Evolutionary conservation across 1,140 invertebrate species (phyloP), one percentile per base, ranked within the genome.

Genomic region (Calephelis virginiensis): DNA sequence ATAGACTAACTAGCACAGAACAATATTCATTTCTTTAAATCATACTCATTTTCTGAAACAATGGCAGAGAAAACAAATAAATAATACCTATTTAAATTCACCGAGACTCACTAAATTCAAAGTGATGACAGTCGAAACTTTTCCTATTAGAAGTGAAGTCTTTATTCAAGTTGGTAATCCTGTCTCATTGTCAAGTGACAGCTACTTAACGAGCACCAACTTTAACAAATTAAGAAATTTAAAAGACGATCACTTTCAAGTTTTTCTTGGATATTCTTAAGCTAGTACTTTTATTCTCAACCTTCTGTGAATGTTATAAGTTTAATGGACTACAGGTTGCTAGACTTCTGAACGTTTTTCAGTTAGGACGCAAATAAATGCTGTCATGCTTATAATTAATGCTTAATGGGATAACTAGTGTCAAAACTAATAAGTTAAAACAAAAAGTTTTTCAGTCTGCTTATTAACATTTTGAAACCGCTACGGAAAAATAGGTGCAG

Each of bases 161-260:
- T 81, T 82, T 81, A 83, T 81, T 79, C 72, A 80, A 70, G 50
- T 59, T 59, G 56, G 66, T 78, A 78, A 80, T 83, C 79, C 77
- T 73, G 72, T 77, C 70, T 64, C 69, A 75, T 74, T 74, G 74
- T 77, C 68, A 75, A 80, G 68, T 78, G 82, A 81, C 78, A 79
- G 76, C 67, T 81, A 68, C 74, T 78, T 81, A 76, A 81, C 62
- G 78, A 73, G 75, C 67, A 66, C 63, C 47, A 82, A 83, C 70
- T 83, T 82, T 71, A 80, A 76, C 74, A 72, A 74, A 77, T 78
- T 79, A 63, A 73, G 73, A 73, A 81, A 79, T 82, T 81, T 79
- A 79, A 76, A 74, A 73, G 70, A 67, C 72, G 60, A 73, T 78
- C 64, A 66, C 59, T 69, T 68, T 66, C 64, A 40, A 61, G 63